Evolutionary conservation across 1,140 invertebrate species (phyloP).

Genomic region (Bombus confusus): DNA sequence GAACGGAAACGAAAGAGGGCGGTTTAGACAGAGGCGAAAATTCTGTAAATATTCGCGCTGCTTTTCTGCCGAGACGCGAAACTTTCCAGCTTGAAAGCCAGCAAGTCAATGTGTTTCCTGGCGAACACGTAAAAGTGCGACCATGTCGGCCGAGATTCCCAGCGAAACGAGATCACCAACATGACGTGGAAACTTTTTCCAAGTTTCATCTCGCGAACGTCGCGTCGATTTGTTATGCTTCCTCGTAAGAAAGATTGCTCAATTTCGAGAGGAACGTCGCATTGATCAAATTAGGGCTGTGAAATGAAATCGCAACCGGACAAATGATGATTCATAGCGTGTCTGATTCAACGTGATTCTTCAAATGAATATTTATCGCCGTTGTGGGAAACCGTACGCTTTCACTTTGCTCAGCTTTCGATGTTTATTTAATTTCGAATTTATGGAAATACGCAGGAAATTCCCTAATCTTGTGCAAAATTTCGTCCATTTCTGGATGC

Average conservation of each 20-base stretch:
- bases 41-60: background rate
- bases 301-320: background rate
- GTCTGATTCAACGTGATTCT: background rate
- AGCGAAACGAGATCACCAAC: conserved; percentile 4
- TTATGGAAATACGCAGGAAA: no score
- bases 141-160: conserved; percentile 16
- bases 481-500: no score
- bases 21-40: background rate
- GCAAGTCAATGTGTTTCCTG: background rate
- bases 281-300: no score
- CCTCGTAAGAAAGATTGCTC: background rate
- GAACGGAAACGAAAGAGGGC: background rate
- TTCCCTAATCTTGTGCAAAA: no score
- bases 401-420: background rate
- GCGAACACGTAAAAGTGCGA: conserved; percentile 8
- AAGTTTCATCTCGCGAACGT: background rate
- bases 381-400: no score
- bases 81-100: background rate
- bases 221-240: no score
- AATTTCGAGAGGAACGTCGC: background rate
- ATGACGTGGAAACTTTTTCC: background rate
- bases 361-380: background rate
- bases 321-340: background rate
- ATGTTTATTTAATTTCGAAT: no score
- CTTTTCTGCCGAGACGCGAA: background rate